Percentiles rank a stretch among this genome's conserved stretches.
Evolutionary conservation across 2,113 vertebrate species (phyloP).

Genomic region (Euleptes europaea): DNA sequence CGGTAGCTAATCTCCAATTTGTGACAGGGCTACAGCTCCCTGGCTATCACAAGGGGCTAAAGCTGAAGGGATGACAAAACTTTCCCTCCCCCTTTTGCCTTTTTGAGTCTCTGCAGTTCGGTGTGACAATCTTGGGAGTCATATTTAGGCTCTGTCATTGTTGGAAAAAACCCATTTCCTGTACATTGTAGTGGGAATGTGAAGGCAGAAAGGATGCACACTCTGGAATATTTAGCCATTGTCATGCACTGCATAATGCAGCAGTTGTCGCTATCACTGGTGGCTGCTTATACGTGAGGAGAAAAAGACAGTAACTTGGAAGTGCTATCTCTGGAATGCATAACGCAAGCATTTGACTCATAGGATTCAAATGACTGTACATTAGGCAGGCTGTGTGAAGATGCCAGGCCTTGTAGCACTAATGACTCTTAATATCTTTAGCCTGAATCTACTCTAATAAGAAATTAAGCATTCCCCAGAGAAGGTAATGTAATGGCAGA

Average conservation of each 20-base stretch:
- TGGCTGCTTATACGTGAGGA: slow-evolving; percentile 21
- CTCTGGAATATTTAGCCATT: neutral
- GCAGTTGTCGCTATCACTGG: slow-evolving; percentile 7
- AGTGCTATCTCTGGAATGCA: slow-evolving; percentile 58
- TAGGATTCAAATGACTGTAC: slow-evolving; percentile 54
- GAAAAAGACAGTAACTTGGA: slow-evolving; percentile 44
- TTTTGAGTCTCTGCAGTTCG: slow-evolving; percentile 21
- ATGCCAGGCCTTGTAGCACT: neutral
- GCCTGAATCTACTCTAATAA: neutral
- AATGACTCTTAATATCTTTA: neutral
- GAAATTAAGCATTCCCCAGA: neutral
- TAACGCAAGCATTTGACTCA: slow-evolving; percentile 60
- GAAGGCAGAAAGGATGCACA: neutral
- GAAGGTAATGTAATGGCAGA: neutral
- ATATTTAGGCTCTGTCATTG: neutral
- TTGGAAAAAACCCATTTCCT: slow-evolving; percentile 1
- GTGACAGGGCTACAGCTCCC: neutral
- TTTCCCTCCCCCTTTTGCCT: neutral
- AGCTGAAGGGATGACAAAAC: neutral
- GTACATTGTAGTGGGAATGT: slow-evolving; percentile 1
- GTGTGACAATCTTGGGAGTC: neutral
- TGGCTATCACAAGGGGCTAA: neutral
- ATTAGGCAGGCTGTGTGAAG: slow-evolving; percentile 26
- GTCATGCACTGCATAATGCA: neutral
- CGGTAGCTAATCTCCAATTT: neutral